Conservation (phyloP, 2,888 invertebrate genomes). For the Magallana nippona region DNA sequence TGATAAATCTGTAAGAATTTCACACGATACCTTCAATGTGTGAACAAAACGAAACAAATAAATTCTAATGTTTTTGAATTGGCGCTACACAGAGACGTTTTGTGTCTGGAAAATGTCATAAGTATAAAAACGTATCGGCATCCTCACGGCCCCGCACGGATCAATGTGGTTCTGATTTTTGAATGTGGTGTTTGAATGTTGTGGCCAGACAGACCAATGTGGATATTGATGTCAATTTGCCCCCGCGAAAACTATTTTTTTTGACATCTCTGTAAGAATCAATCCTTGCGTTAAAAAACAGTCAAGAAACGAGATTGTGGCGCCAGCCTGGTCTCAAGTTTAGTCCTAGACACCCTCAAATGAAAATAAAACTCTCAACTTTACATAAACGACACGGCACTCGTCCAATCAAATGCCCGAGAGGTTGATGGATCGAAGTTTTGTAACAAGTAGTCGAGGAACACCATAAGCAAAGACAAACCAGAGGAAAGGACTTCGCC, state of each 20-base stretch:
- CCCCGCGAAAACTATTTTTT: slow-evolving; percentile 9
- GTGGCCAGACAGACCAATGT: slow-evolving; percentile 11
- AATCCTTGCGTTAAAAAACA: slow-evolving; percentile 20
- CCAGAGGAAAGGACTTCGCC: neutral
- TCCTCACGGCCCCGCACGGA: neutral
- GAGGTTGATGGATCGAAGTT: slow-evolving; percentile 30
- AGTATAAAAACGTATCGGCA: slow-evolving; percentile 13
- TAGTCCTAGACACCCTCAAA: slow-evolving; percentile 6
- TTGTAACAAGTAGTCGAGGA: slow-evolving; percentile 6
- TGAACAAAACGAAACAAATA: slow-evolving; percentile 26
- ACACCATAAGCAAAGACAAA: neutral
- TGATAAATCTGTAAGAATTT: slow-evolving; percentile 27
- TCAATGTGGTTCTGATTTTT: slow-evolving; percentile 21
- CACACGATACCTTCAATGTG: slow-evolving; percentile 19
- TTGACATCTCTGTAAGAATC: slow-evolving; percentile 26
- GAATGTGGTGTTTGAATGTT: neutral
- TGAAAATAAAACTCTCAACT: slow-evolving; percentile 32
- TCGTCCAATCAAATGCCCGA: neutral
- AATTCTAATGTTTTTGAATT: slow-evolving; percentile 33
- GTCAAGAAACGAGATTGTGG: slow-evolving; percentile 6
- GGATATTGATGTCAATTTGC: slow-evolving; percentile 28
- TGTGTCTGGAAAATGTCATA: slow-evolving; percentile 23
- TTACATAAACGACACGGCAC: slow-evolving; percentile 23
- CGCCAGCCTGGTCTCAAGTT: slow-evolving; percentile 13
- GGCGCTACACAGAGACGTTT: slow-evolving; percentile 18